phyloP scores from a whole-genome alignment of 1,140 invertebrate species.

The Parasteatoda tepidariorum region DNA sequence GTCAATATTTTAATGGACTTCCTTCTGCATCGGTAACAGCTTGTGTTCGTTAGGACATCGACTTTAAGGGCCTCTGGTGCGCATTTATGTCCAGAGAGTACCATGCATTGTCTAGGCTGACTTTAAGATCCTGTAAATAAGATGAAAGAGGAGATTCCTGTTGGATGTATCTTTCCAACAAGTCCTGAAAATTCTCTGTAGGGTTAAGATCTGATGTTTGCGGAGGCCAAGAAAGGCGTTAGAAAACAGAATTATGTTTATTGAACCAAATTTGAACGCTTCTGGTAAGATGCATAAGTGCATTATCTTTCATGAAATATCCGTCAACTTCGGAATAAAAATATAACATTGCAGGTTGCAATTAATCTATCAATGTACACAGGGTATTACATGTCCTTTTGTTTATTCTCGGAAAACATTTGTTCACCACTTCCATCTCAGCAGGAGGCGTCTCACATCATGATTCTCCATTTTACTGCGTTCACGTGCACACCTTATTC shows the following conservation, averaged over 20 bases:
- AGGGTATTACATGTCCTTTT: background rate
- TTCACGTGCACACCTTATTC: no score
- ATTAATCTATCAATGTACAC: background rate
- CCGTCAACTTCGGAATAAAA: background rate
- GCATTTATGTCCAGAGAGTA: background rate
- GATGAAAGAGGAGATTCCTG: slow-evolving; percentile 1
- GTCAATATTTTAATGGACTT: background rate
- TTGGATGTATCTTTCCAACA: background rate
- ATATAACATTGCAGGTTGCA: background rate
- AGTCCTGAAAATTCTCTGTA: background rate
- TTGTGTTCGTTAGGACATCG: background rate
- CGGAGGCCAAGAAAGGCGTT: background rate
- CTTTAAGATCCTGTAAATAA: background rate
- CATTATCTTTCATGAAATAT: background rate
- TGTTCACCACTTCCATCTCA: background rate
- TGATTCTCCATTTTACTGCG: no score
- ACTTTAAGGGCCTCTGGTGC: background rate
- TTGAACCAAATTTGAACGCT: background rate
- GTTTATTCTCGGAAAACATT: background rate
- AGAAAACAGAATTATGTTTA: background rate
- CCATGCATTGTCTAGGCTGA: background rate
- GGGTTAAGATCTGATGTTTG: background rate
- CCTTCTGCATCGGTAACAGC: background rate
- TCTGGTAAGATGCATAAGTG: background rate
- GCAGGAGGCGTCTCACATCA: background rate